Conservation (phyloP, 1,140 invertebrate genomes). For the Magallana gigas region DNA sequence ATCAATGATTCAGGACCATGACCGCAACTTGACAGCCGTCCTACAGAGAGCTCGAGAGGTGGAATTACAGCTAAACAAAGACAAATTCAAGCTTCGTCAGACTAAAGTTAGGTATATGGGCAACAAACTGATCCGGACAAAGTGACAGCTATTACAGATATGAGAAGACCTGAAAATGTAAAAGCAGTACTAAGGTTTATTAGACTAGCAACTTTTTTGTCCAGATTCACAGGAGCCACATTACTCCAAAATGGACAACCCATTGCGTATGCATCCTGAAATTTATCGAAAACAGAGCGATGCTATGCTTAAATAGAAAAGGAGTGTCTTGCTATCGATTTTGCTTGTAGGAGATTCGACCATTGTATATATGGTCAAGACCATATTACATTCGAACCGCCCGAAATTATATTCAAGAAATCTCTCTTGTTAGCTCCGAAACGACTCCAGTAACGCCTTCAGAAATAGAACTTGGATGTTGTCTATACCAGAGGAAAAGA, state of each 20-base stretch:
- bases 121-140: slow-evolving; percentile 52
- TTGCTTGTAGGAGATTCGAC: slow-evolving; percentile 36
- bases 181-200: slow-evolving; percentile 59
- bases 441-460: slow-evolving; percentile 62
- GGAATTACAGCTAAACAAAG: slow-evolving; percentile 49
- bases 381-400: slow-evolving; percentile 51
- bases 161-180: slow-evolving; percentile 15
- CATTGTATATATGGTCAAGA: not conserved
- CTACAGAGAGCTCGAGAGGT: slow-evolving; percentile 49
- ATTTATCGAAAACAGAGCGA: slow-evolving; percentile 71
- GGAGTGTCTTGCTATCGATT: slow-evolving; percentile 52
- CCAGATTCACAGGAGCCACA: slow-evolving; percentile 74
- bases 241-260: slow-evolving; percentile 78
- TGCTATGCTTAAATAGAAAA: slow-evolving; percentile 77
- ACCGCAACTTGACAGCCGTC: slow-evolving; percentile 50
- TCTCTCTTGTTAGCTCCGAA: slow-evolving; percentile 58
- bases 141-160: slow-evolving; percentile 48
- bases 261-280: slow-evolving; percentile 74
- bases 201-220: slow-evolving; percentile 75
- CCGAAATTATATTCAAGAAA: slow-evolving; percentile 63
- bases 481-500: slow-evolving; percentile 9
- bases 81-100: slow-evolving; percentile 48
- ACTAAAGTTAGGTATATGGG: slow-evolving; percentile 42
- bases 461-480: slow-evolving; percentile 56
- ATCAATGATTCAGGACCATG: slow-evolving; percentile 48